phyloP scores from a whole-genome alignment of 2,113 vertebrate species.

The Rhizomys pruinosus region DNA sequence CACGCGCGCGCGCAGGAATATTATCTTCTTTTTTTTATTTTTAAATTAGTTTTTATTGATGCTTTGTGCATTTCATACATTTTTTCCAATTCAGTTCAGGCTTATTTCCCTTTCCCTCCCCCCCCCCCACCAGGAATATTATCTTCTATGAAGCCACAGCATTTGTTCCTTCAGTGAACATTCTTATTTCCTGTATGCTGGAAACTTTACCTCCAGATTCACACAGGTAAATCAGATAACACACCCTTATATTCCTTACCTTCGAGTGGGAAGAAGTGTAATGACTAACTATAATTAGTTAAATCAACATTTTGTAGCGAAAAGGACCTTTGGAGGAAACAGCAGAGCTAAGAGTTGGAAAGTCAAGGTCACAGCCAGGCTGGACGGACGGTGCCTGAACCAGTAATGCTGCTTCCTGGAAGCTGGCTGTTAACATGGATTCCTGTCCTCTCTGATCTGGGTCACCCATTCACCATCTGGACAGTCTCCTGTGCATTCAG shows the following conservation, averaged over 20 bases:
- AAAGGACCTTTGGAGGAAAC: neutral
- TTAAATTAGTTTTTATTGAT: no score
- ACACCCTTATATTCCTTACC: neutral
- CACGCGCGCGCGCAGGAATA: neutral
- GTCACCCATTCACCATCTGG: neutral
- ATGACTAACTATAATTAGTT: no score
- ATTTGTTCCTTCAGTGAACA: neutral
- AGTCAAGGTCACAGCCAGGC: neutral
- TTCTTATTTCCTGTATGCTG: neutral
- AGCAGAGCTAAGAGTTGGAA: neutral
- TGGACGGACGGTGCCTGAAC: neutral
- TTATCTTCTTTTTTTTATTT: no score
- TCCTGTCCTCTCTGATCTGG: neutral
- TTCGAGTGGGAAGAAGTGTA: neutral
- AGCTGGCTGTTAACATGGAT: neutral
- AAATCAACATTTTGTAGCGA: neutral
- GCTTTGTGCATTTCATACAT: no score
- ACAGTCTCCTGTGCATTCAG: neutral
- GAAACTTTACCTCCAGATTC: neutral
- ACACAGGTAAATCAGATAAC: neutral
- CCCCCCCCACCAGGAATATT: no score
- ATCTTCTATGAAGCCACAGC: neutral
- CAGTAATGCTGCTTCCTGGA: neutral
- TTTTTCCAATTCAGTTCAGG: no score
- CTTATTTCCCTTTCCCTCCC: no score